Evolutionary conservation across 2,888 invertebrate genomes (phyloP).

Genomic region (Netelia melanura): DNA sequence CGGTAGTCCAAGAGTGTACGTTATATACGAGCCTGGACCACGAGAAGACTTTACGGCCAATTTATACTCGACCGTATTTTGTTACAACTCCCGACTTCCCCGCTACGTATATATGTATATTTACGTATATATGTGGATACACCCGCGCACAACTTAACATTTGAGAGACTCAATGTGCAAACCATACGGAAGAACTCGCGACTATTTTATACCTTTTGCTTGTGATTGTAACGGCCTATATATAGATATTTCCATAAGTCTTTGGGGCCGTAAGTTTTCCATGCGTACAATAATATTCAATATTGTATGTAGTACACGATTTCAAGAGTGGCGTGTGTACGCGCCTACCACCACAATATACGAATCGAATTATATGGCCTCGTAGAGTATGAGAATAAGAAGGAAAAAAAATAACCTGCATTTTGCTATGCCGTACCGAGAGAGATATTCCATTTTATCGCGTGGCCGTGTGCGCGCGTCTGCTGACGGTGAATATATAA

Average conservation of each 20-base stretch:
- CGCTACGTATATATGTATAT: slow-evolving; percentile 53
- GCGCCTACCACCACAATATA: no score
- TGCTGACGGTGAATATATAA: slow-evolving; percentile 47
- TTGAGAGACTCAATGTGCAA: slow-evolving; percentile 4
- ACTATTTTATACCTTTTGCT: slow-evolving; percentile 38
- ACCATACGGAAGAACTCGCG: slow-evolving; percentile 34
- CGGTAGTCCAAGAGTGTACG: slow-evolving; percentile 38
- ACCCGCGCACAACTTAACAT: slow-evolving; percentile 41
- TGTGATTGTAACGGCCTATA: slow-evolving; percentile 30
- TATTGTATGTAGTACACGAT: not conserved
- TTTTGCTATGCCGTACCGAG: slow-evolving; percentile 11
- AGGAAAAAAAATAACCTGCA: slow-evolving; percentile 16
- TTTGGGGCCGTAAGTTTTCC: slow-evolving; percentile 20
- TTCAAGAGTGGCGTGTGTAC: not conserved
- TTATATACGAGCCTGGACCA: slow-evolving; percentile 32
- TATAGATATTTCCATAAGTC: slow-evolving; percentile 40
- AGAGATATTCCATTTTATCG: slow-evolving; percentile 61
- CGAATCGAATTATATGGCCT: no score
- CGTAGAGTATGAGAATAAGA: not conserved
- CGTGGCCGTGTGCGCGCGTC: slow-evolving; percentile 38
- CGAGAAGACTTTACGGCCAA: slow-evolving; percentile 71
- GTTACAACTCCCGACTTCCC: slow-evolving; percentile 71
- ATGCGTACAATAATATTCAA: slow-evolving; percentile 11
- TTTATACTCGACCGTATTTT: slow-evolving; percentile 72
- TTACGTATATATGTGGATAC: slow-evolving; percentile 21